A percentile compares a stretch with the other conserved stretches of the same genome.
phyloP scores from a whole-genome alignment of 2,888 invertebrate species.

The Chrysina gloriosa region DNA sequence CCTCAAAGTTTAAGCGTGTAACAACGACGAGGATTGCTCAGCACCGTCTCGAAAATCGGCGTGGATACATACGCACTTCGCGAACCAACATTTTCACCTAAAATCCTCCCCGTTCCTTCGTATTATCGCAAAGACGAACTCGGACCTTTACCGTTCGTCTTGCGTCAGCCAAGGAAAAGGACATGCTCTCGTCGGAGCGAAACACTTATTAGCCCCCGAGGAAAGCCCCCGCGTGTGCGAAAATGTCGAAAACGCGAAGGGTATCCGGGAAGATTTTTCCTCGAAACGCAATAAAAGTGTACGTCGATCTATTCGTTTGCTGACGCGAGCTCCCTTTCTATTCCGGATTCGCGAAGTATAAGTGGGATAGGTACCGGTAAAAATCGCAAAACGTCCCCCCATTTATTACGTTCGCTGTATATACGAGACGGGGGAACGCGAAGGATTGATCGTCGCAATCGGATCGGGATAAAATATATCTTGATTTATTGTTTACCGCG shows the following conservation, averaged over 20 bases:
- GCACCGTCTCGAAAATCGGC: too few species aligned
- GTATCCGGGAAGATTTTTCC: not conserved
- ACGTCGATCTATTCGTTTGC: not conserved
- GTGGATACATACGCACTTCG: too few species aligned
- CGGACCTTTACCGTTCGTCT: not conserved
- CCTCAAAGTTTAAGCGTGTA: too few species aligned
- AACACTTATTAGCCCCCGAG: constrained; percentile 12
- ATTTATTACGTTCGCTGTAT: not conserved
- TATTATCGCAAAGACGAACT: not conserved
- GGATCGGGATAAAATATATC: not conserved
- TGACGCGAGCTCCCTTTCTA: not conserved
- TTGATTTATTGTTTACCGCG: not conserved
- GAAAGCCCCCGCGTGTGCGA: not conserved
- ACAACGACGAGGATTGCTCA: too few species aligned
- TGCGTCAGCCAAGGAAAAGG: not conserved
- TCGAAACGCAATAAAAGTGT: not conserved
- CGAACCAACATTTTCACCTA: too few species aligned
- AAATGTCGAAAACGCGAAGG: not conserved
- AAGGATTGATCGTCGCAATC: not conserved
- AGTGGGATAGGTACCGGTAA: too few species aligned
- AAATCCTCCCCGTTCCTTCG: not conserved
- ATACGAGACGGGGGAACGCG: not conserved
- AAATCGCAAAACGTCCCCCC: not conserved
- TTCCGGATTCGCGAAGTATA: too few species aligned
- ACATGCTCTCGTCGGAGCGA: not conserved